Conservation (phyloP, 2,113 vertebrate species). For the Galemys pyrenaicus region DNA sequence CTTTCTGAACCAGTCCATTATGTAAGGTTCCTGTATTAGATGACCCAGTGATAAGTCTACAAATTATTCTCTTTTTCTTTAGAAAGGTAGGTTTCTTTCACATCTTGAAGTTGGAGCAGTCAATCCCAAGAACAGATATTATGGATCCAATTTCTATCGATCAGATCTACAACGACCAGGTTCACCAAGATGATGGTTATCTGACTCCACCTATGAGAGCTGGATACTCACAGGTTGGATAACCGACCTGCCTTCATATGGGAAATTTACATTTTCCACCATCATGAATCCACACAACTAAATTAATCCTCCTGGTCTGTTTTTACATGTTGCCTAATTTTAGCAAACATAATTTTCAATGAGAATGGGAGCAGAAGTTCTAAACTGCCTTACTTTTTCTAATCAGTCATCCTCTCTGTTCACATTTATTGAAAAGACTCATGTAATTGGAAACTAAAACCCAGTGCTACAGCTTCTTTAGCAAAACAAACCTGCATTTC, state of each 20-base stretch:
- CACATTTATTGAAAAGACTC: not conserved
- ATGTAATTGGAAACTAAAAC: not conserved
- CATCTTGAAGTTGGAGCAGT: not conserved
- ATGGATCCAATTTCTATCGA: not conserved
- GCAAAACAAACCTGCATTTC: not conserved
- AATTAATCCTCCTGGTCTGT: not conserved
- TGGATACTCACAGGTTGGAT: not conserved
- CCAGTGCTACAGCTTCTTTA: not conserved
- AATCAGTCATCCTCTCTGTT: not conserved
- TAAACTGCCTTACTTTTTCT: not conserved
- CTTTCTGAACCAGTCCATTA: not conserved
- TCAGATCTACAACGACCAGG: not conserved
- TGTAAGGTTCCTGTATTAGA: not conserved
- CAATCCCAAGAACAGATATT: not conserved
- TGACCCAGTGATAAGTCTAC: not conserved
- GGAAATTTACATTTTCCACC: not conserved
- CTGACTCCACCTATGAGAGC: not conserved
- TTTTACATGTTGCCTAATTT: not conserved
- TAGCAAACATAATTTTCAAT: not conserved
- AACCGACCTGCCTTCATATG: not conserved
- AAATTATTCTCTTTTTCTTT: not conserved
- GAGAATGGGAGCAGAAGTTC: not conserved
- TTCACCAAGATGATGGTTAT: not conserved
- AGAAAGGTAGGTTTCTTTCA: not conserved
- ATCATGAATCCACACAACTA: not conserved